Percentiles rank a stretch among this genome's conserved stretches.
phyloP scores from a whole-genome alignment of 2,888 invertebrate species.

The Eumacrocentrus americanus region DNA sequence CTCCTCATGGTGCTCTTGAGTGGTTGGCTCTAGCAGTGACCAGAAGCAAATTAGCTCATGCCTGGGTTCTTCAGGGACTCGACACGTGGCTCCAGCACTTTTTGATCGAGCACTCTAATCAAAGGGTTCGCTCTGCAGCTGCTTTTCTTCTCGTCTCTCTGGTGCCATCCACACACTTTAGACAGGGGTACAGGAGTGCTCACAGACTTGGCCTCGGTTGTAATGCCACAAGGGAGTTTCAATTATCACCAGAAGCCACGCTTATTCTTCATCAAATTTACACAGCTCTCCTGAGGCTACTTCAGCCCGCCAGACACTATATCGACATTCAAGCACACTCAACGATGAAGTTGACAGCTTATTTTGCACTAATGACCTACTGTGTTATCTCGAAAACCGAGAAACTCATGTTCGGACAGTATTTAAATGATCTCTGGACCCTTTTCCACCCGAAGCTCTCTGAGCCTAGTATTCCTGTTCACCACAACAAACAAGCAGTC shows the following conservation, averaged over 20 bases:
- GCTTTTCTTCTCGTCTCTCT: slow-evolving; percentile 87
- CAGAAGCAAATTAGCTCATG: slow-evolving; percentile 87
- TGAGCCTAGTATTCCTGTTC: slow-evolving; percentile 92
- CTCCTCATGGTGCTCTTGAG: slow-evolving; percentile 89
- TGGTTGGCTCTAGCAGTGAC: slow-evolving; percentile 83
- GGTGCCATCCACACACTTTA: slow-evolving; percentile 89
- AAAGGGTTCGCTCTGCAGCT: slow-evolving; percentile 88
- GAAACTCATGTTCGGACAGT: slow-evolving; percentile 93
- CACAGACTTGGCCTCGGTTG: slow-evolving; percentile 66
- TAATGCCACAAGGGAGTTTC: slow-evolving; percentile 62
- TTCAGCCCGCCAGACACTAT: slow-evolving; percentile 85
- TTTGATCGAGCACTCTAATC: slow-evolving; percentile 82
- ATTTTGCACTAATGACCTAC: slow-evolving; percentile 90
- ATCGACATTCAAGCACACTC: slow-evolving; percentile 87
- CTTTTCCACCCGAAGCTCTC: slow-evolving; percentile 93
- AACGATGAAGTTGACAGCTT: slow-evolving; percentile 89
- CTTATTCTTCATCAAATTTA: slow-evolving; percentile 73
- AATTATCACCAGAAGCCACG: slow-evolving; percentile 65
- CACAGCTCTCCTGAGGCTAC: slow-evolving; percentile 74
- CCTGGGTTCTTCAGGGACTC: slow-evolving; percentile 90
- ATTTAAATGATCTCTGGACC: slow-evolving; percentile 90
- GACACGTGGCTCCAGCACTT: slow-evolving; percentile 92
- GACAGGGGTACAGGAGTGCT: slow-evolving; percentile 79
- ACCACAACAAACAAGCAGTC: slow-evolving; percentile 93
- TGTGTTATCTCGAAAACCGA: slow-evolving; percentile 90